Percentiles rank a stretch among this genome's conserved stretches.
Evolutionary conservation across 2,888 invertebrate genomes (phyloP).

Genomic region (Acleris emargana): DNA sequence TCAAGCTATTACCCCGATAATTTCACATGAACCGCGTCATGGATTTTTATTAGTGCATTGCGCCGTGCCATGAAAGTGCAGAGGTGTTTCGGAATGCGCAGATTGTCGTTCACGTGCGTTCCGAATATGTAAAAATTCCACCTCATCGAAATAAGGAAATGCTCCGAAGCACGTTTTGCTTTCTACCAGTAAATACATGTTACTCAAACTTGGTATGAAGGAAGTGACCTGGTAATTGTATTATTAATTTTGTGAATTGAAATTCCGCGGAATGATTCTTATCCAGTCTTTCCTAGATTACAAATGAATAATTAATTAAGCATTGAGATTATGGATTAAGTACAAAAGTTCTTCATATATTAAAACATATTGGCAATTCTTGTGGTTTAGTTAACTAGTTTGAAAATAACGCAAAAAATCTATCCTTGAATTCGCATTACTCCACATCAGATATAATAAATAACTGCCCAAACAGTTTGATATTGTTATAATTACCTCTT

Average conservation of each 20-base stretch:
- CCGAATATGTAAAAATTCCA: constrained; percentile 23
- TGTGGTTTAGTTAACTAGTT: too few species aligned
- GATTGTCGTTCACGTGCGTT: constrained; percentile 29
- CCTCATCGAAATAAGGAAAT: constrained; percentile 20
- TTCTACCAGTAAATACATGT: constrained; percentile 20
- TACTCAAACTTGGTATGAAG: constrained; percentile 13
- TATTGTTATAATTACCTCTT: background rate
- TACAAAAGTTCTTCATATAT: too few species aligned
- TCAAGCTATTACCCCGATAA: background rate
- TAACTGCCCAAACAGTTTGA: background rate
- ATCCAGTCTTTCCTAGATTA: too few species aligned
- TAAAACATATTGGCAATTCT: too few species aligned
- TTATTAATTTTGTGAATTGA: constrained; percentile 4
- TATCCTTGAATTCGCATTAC: too few species aligned
- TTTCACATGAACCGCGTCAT: constrained; percentile 19
- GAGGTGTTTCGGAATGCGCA: constrained; percentile 21
- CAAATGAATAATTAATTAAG: too few species aligned
- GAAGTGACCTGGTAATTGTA: constrained; percentile 7
- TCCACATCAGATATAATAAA: background rate
- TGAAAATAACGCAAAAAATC: too few species aligned
- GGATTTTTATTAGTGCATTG: constrained; percentile 30
- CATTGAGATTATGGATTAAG: too few species aligned
- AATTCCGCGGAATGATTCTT: background rate
- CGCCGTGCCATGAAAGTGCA: constrained; percentile 11
- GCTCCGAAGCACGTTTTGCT: constrained; percentile 27